Evolutionary conservation across 2,113 vertebrate genomes (phyloP).

Genomic region (Toxotes chatareus): DNA sequence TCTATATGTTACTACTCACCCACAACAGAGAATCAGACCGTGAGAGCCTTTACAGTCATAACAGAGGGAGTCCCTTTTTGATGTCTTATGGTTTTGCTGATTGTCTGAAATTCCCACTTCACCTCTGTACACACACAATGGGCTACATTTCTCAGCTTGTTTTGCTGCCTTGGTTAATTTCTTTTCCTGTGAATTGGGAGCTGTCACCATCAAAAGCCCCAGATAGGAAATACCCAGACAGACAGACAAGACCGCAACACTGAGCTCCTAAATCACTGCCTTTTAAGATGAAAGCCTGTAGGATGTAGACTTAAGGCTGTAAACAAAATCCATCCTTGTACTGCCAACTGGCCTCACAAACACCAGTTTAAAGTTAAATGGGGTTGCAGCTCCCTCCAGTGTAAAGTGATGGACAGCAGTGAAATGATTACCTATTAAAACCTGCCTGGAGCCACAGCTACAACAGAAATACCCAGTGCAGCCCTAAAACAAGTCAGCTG

Average conservation of each 20-base stretch:
- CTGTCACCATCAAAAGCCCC: constrained; percentile 36
- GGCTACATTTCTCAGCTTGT: constrained; percentile 10
- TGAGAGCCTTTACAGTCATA: neutral
- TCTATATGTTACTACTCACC: neutral
- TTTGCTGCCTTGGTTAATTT: constrained; percentile 25
- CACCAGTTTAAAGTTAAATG: constrained; percentile 39
- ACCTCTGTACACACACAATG: constrained; percentile 22
- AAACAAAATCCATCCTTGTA: constrained; percentile 30
- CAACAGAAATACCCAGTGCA: constrained; percentile 8
- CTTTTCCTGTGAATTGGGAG: constrained; percentile 22
- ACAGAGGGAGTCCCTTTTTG: neutral
- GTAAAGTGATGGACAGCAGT: constrained; percentile 60
- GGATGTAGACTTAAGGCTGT: constrained; percentile 28
- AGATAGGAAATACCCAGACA: constrained; percentile 29
- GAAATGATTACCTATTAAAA: constrained; percentile 44
- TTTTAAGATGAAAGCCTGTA: constrained; percentile 54
- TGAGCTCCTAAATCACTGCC: constrained; percentile 41
- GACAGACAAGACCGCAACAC: constrained; percentile 23
- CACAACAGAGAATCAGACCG: neutral
- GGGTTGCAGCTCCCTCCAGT: constrained; percentile 72
- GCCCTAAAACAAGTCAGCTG: constrained; percentile 3
- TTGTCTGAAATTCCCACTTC: constrained; percentile 40
- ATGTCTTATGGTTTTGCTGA: constrained; percentile 42
- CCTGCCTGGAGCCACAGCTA: constrained; percentile 18
- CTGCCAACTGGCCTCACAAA: constrained; percentile 24